phyloP scores from a whole-genome alignment of 2,797 vertebrate species.

The Typhlichthys eigenmanni region DNA sequence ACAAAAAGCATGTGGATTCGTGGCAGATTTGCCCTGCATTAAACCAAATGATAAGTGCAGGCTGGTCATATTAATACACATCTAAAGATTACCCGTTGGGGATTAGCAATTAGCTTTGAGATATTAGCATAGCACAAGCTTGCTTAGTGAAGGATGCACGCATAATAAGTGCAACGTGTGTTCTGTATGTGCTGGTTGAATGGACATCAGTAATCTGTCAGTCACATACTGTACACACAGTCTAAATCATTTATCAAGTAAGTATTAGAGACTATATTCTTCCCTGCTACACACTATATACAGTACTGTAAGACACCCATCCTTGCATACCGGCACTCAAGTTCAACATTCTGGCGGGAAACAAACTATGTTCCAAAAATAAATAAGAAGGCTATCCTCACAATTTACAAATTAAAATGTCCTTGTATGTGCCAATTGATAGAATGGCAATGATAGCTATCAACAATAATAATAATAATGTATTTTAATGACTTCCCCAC shows the following conservation, averaged over 20 bases:
- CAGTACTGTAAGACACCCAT: neutral
- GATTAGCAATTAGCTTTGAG: conserved; percentile 47
- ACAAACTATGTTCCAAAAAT: too few species aligned
- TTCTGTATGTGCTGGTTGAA: neutral
- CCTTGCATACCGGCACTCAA: too few species aligned
- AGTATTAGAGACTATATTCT: neutral
- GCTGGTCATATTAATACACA: conserved; percentile 34
- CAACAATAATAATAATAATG: too few species aligned
- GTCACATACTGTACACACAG: neutral
- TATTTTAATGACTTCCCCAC: too few species aligned
- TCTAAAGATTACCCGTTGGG: conserved; percentile 35
- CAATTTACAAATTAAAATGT: too few species aligned
- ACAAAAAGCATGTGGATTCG: neutral
- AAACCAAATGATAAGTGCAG: conserved; percentile 13
- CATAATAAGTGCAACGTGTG: neutral
- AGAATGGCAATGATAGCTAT: too few species aligned
- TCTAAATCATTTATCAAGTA: neutral
- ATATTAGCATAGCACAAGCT: conserved; percentile 30
- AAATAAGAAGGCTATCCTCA: too few species aligned
- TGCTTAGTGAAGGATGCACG: conserved; percentile 27
- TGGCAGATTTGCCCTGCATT: conserved; percentile 10
- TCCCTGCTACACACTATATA: neutral
- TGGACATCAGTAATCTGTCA: neutral
- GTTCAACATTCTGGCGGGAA: neutral
- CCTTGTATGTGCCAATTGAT: too few species aligned